phyloP scores from a whole-genome alignment of 1,140 invertebrate species.

The Euschistus heros region DNA sequence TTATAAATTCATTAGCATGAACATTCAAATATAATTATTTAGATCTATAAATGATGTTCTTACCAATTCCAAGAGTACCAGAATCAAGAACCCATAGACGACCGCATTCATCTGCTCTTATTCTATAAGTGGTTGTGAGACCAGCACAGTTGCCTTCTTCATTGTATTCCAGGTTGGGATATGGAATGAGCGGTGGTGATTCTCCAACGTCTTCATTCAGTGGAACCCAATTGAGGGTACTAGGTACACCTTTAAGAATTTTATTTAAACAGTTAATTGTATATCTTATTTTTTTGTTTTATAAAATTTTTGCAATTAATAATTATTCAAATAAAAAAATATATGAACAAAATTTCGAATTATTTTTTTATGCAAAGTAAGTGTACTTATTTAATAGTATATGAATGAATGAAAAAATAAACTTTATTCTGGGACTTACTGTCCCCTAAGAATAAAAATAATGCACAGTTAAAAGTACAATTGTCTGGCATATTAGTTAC shows the following conservation, averaged over 20 bases:
- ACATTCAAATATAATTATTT: too few species aligned
- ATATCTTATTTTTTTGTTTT: neutral
- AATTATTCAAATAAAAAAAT: too few species aligned
- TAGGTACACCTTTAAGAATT: constrained; percentile 53
- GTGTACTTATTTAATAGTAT: too few species aligned
- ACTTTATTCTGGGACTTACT: too few species aligned
- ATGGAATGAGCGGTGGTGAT: constrained; percentile 61
- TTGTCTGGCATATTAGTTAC: too few species aligned
- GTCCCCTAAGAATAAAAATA: too few species aligned
- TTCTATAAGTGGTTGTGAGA: constrained; percentile 61
- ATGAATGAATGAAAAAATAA: too few species aligned
- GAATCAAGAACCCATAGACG: constrained; percentile 71
- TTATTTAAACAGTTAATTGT: neutral
- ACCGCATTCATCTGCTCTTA: constrained; percentile 61
- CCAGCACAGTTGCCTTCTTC: constrained; percentile 61
- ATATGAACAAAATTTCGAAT: too few species aligned
- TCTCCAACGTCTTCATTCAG: constrained; percentile 41
- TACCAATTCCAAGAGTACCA: constrained; percentile 64
- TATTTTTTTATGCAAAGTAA: too few species aligned
- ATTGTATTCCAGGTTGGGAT: constrained; percentile 62
- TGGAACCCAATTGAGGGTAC: constrained; percentile 66
- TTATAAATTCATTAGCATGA: too few species aligned
- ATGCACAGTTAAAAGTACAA: too few species aligned
- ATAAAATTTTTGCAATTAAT: neutral
- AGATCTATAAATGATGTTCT: constrained; percentile 14